Evolutionary conservation across 1,140 invertebrate genomes (phyloP).

Genomic region (Vanessa tameamea): DNA sequence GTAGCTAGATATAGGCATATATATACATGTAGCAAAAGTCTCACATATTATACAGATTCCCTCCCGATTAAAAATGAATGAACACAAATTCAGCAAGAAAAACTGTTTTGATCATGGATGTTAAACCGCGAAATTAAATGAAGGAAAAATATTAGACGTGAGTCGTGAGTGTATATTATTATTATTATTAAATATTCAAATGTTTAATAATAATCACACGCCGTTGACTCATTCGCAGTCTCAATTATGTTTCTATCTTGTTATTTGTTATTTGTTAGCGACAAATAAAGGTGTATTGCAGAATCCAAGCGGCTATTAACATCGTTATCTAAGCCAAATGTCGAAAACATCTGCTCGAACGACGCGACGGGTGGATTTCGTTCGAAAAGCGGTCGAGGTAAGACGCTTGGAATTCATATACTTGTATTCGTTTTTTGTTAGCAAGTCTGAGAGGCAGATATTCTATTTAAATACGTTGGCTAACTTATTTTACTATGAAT

Average conservation of each 20-base stretch:
- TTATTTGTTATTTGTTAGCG: slow-evolving; percentile 7
- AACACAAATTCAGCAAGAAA: too few relatives aligned
- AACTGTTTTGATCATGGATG: too few relatives aligned
- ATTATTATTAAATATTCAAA: too few relatives aligned
- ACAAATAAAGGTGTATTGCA: slow-evolving; percentile 24
- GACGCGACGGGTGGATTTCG: slow-evolving; percentile 1
- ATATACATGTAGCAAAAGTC: not conserved
- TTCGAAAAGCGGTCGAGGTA: slow-evolving; percentile 27
- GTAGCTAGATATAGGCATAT: not conserved
- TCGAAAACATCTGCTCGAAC: slow-evolving; percentile 30
- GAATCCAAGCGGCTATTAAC: slow-evolving; percentile 24
- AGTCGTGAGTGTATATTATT: too few relatives aligned
- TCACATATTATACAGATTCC: too few relatives aligned
- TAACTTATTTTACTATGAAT: not conserved
- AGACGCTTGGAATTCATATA: slow-evolving; percentile 14
- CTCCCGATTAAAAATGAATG: too few relatives aligned
- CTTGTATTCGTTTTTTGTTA: slow-evolving; percentile 18
- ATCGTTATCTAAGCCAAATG: slow-evolving; percentile 23
- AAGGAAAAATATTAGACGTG: too few relatives aligned
- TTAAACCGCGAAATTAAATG: too few relatives aligned
- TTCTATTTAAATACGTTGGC: not conserved
- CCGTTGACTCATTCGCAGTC: not conserved
- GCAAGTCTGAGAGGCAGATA: not conserved
- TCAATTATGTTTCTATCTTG: slow-evolving; percentile 1
- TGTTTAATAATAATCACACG: too few relatives aligned